Percentiles rank a stretch among this genome's conserved stretches.
Evolutionary conservation across 2,888 invertebrate species (phyloP).

Genomic region (Halictus quadricinctus): DNA sequence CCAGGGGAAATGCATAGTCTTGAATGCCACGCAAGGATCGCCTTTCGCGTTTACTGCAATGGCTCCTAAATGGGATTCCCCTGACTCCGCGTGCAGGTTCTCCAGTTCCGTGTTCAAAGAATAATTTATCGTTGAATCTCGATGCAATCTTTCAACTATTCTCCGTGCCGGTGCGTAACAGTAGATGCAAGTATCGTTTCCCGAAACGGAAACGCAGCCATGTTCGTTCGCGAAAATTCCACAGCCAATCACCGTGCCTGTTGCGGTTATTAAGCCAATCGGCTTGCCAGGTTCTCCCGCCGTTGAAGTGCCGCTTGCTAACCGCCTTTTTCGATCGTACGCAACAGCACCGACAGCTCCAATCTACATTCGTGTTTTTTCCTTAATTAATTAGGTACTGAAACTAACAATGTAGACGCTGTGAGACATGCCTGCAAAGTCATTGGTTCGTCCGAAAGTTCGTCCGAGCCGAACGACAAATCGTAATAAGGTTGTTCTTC

Average conservation of each 20-base stretch:
- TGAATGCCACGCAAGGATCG: constrained; percentile 65
- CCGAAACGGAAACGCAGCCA: constrained; percentile 71
- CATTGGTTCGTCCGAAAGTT: neutral
- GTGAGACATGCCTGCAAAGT: constrained; percentile 26
- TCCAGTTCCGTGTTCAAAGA: constrained; percentile 60
- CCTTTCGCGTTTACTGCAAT: constrained; percentile 65
- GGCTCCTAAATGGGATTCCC: constrained; percentile 52
- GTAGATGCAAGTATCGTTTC: constrained; percentile 67
- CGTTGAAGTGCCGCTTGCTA: constrained; percentile 71
- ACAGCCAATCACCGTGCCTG: constrained; percentile 70
- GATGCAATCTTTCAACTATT: constrained; percentile 60
- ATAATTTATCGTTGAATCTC: constrained; percentile 16
- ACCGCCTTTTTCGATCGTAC: constrained; percentile 64
- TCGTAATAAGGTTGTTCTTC: constrained; percentile 21
- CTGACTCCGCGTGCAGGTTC: constrained; percentile 57
- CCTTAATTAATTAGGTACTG: neutral
- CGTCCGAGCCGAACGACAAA: neutral
- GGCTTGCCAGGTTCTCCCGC: constrained; percentile 59
- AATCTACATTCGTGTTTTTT: constrained; percentile 36
- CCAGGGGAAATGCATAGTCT: constrained; percentile 72
- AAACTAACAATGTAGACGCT: neutral
- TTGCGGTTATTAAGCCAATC: constrained; percentile 65
- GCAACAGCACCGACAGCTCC: constrained; percentile 68
- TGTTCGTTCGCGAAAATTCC: constrained; percentile 68
- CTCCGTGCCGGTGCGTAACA: constrained; percentile 69